A percentile compares a stretch with the other conserved stretches of the same genome.
phyloP scores from a whole-genome alignment of 2,113 vertebrate genomes.

The Sebastes schlegelii region DNA sequence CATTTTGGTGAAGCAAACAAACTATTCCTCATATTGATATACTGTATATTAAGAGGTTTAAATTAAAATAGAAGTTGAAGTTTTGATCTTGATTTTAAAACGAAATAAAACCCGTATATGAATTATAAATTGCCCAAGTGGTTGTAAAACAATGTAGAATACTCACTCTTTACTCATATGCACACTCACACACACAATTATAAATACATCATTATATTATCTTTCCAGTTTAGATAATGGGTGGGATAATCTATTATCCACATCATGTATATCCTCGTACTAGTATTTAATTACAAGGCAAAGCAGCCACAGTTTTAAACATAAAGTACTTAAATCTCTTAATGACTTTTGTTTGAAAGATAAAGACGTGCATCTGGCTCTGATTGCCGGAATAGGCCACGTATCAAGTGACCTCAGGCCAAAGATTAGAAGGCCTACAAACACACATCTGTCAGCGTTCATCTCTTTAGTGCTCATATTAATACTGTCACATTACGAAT shows the following conservation, averaged over 20 bases:
- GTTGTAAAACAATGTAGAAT: not conserved
- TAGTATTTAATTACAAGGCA: not conserved
- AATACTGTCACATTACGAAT: constrained; percentile 20
- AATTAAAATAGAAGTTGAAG: not conserved
- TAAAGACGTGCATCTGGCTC: constrained; percentile 22
- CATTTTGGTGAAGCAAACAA: constrained; percentile 3
- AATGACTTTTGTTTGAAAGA: constrained; percentile 12
- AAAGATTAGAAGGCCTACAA: constrained; percentile 35
- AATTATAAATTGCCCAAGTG: not conserved
- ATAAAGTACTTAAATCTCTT: not conserved
- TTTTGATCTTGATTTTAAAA: not conserved
- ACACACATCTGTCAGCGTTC: constrained; percentile 32
- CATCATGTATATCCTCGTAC: not conserved
- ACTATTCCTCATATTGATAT: not conserved
- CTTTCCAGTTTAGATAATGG: not conserved
- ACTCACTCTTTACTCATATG: not conserved
- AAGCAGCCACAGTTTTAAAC: not conserved
- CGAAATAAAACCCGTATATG: not conserved
- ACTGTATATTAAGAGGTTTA: not conserved
- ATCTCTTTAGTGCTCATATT: constrained; percentile 19
- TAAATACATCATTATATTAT: not conserved
- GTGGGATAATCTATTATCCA: not conserved
- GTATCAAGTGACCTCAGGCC: constrained; percentile 2
- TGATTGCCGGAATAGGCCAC: not conserved
- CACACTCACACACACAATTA: not conserved